Conservation (phyloP, 2,888 invertebrate species). For the Dicycla oo region DNA sequence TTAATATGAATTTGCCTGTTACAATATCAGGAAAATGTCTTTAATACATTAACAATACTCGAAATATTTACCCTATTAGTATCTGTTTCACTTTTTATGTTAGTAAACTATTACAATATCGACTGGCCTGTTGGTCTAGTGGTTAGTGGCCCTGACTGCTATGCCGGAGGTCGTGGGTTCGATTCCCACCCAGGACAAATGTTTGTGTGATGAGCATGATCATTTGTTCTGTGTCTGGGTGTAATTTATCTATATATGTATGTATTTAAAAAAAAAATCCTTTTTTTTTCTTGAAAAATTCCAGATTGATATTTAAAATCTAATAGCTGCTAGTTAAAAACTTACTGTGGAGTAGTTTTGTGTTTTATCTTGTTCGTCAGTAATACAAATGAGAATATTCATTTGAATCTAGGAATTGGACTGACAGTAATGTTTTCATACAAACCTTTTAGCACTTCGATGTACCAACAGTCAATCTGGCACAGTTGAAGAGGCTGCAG, state of each 20-base stretch:
- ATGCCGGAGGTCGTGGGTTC: too few species aligned
- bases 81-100: slow-evolving; percentile 14
- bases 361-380: background rate
- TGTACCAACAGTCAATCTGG: background rate
- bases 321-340: slow-evolving; percentile 2
- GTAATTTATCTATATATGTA: too few species aligned
- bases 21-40: slow-evolving; percentile 35
- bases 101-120: background rate
- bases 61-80: background rate
- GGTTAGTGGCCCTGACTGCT: too few species aligned
- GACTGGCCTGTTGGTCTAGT: too few species aligned
- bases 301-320: too few species aligned
- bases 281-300: background rate
- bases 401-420: background rate
- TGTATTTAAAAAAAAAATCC: background rate
- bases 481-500: background rate
- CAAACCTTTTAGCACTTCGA: background rate
- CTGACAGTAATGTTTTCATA: background rate
- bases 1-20: slow-evolving; percentile 40
- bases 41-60: slow-evolving; percentile 13
- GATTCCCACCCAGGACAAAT: too few species aligned
- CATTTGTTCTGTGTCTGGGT: too few species aligned
- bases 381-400: background rate
- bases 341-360: background rate
- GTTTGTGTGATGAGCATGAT: too few species aligned